A percentile compares a stretch with the other conserved stretches of the same genome.
Conservation (phyloP, 2,113 vertebrate species). For the Anhinga anhinga region DNA sequence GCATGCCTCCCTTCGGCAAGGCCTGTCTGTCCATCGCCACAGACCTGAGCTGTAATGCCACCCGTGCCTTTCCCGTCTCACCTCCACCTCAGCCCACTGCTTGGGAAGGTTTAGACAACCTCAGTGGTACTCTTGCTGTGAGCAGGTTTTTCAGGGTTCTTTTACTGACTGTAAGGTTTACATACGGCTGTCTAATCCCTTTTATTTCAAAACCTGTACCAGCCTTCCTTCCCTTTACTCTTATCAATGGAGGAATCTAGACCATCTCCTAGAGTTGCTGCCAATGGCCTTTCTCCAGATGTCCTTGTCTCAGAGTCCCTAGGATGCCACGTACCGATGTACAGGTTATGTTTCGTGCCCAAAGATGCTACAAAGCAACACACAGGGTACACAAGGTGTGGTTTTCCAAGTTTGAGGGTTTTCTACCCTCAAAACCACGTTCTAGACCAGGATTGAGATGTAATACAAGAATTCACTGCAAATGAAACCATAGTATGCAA, state of each 20-base stretch:
- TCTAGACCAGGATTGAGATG: background rate
- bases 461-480: background rate
- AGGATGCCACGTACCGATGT: background rate
- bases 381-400: no score
- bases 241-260: background rate
- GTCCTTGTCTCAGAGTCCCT: background rate
- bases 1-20: background rate
- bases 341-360: accelerated
- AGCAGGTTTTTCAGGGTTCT: background rate
- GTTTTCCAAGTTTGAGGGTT: background rate
- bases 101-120: background rate
- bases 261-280: background rate
- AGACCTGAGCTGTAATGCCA: background rate
- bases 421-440: background rate
- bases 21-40: no score
- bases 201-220: background rate
- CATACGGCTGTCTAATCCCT: background rate
- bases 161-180: background rate
- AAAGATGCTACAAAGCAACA: background rate
- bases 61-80: accelerated
- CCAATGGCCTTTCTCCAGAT: background rate
- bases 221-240: background rate
- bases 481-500: background rate
- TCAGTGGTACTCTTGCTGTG: background rate
- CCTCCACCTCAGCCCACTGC: background rate